These are phyloP conservation scores for Podarcis lilfordi DNA, from an alignment of 2,797 vertebrate genomes.

Conservation along the genomic window DNA sequence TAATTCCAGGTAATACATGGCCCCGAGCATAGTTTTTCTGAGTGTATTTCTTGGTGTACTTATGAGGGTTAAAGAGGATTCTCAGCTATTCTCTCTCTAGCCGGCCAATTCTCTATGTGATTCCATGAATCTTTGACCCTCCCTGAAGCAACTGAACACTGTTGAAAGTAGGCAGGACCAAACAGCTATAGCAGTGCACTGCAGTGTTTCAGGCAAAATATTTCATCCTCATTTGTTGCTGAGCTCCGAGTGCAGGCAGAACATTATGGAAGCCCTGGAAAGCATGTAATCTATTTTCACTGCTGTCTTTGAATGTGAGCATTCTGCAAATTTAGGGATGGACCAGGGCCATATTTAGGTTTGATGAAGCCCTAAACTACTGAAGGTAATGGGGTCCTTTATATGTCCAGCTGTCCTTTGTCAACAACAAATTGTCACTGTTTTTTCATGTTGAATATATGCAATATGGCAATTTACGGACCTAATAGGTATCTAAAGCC, in stretches of 20 bases:
- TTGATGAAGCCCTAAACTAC: too few relatives aligned
- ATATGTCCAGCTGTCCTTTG: too few relatives aligned
- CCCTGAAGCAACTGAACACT: neutral
- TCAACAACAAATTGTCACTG: too few relatives aligned
- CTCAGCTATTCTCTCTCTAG: neutral
- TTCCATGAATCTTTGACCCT: neutral
- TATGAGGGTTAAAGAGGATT: neutral
- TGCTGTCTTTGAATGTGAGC: neutral
- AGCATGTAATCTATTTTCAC: neutral
- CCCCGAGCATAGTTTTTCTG: neutral
- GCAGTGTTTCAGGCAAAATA: neutral
- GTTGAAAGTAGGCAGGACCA: neutral
- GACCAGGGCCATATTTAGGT: too few relatives aligned
- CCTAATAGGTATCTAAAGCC: too few relatives aligned
- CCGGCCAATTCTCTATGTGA: neutral
- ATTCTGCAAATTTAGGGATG: neutral
- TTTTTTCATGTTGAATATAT: too few relatives aligned
- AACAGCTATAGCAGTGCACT: neutral
- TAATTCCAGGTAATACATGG: neutral
- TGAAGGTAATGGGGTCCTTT: too few relatives aligned
- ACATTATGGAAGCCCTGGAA: neutral
- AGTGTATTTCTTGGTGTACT: neutral
- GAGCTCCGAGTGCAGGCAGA: neutral
- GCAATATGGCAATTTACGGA: too few relatives aligned
- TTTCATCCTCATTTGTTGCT: neutral